A percentile compares a stretch with the other conserved stretches of the same genome.
These are phyloP conservation scores for Tupaia chinensis DNA, from an alignment of 2,113 vertebrate species.

Conservation along the genomic window DNA sequence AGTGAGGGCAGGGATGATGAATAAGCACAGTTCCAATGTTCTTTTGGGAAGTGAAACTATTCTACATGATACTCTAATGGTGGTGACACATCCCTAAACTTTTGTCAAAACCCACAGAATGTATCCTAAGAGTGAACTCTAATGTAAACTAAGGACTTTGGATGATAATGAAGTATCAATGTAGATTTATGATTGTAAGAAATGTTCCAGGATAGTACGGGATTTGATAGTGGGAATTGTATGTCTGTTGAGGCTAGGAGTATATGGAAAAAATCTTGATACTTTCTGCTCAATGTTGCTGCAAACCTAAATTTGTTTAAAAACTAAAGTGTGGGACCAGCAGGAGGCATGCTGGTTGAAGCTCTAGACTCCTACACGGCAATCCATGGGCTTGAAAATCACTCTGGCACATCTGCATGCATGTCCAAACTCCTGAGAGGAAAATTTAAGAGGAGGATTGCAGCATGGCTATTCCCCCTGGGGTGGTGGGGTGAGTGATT, in stretches of 20 bases:
- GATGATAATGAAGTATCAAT: not conserved
- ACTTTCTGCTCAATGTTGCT: not conserved
- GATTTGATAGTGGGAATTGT: not conserved
- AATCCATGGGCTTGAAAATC: too few relatives aligned
- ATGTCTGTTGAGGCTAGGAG: fast-evolving
- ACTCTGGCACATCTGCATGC: too few relatives aligned
- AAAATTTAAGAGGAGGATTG: too few relatives aligned
- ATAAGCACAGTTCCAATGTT: not conserved
- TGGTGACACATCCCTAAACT: not conserved
- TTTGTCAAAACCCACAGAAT: not conserved
- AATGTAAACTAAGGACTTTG: not conserved
- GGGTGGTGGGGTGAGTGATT: too few relatives aligned
- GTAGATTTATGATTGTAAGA: not conserved
- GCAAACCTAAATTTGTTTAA: not conserved
- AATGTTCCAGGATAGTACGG: not conserved
- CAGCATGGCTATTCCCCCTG: too few relatives aligned
- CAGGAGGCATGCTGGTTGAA: too few relatives aligned
- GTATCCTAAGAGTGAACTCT: not conserved
- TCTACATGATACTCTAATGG: not conserved
- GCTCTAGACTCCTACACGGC: too few relatives aligned
- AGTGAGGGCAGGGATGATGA: not conserved
- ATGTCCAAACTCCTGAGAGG: too few relatives aligned
- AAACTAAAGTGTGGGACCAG: not conserved
- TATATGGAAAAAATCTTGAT: not conserved
- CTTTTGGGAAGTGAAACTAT: not conserved